Percentiles rank a stretch among this genome's conserved stretches.
Conservation (phyloP, 2,113 vertebrate species). For the Sander vitreus region DNA sequence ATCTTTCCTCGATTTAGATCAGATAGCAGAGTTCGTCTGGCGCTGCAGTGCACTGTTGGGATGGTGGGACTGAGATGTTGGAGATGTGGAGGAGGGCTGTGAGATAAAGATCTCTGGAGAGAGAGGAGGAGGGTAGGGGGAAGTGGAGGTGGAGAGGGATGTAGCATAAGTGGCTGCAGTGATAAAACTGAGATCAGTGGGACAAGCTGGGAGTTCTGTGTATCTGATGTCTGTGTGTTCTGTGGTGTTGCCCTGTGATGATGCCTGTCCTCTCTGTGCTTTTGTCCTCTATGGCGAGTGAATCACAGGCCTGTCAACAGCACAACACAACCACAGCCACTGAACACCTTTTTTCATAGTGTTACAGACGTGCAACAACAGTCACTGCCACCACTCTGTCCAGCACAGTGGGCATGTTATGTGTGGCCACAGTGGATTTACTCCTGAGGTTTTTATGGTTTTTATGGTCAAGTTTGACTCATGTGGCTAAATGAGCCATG, state of each 20-base stretch:
- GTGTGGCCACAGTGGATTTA: constrained; percentile 52
- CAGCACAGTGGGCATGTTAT: constrained; percentile 41
- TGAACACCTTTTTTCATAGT: constrained; percentile 22
- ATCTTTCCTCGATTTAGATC: constrained; percentile 78
- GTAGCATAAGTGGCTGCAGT: constrained; percentile 65
- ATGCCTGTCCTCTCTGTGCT: constrained; percentile 66
- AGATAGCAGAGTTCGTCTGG: constrained; percentile 68
- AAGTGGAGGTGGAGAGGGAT: constrained; percentile 39
- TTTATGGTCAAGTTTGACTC: constrained; percentile 53
- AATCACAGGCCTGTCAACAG: constrained; percentile 70
- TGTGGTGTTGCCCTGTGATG: constrained; percentile 73
- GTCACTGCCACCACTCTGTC: constrained; percentile 21
- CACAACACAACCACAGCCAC: constrained; percentile 43
- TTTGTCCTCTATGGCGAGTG: constrained; percentile 66
- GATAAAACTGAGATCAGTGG: constrained; percentile 69
- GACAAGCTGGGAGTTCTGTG: constrained; percentile 72
- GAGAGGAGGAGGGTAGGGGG: background rate
- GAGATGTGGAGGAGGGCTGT: constrained; percentile 69
- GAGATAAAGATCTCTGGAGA: constrained; percentile 72
- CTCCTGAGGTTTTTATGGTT: constrained; percentile 55
- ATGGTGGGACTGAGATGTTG: constrained; percentile 71
- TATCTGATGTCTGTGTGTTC: constrained; percentile 76
- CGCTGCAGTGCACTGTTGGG: constrained; percentile 53
- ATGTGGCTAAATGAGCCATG: constrained; percentile 57
- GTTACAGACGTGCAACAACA: background rate